These are phyloP conservation scores for Amphipyra tragopoginis DNA, from an alignment of 2,888 invertebrate species.

Conservation along the genomic window DNA sequence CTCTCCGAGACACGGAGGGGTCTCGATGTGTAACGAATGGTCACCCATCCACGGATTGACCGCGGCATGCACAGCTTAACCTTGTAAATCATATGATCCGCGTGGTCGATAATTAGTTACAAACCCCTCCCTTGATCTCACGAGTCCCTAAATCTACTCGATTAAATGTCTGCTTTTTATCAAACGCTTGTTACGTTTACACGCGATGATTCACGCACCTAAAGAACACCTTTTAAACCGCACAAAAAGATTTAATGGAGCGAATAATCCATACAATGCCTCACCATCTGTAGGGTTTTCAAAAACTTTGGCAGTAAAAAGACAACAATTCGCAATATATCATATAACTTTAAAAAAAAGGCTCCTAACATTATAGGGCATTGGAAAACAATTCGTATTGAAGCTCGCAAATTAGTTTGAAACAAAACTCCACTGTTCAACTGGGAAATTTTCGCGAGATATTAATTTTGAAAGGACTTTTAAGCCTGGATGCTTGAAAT, in stretches of 20 bases:
- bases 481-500: slow-evolving; percentile 46
- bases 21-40: too few relatives aligned
- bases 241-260: slow-evolving; percentile 29
- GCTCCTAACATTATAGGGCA: slow-evolving; percentile 35
- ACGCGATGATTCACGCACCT: slow-evolving; percentile 30
- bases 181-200: slow-evolving; percentile 24
- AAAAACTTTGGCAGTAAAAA: slow-evolving; percentile 37
- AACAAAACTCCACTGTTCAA: slow-evolving; percentile 53
- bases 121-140: too few relatives aligned
- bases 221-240: slow-evolving; percentile 12
- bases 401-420: slow-evolving; percentile 60
- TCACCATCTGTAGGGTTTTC: slow-evolving; percentile 8
- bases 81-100: too few relatives aligned
- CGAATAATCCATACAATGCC: slow-evolving; percentile 13
- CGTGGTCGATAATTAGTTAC: too few relatives aligned
- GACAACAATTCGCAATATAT: slow-evolving; percentile 39
- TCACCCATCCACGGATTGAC: too few relatives aligned
- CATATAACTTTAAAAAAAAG: slow-evolving; percentile 47
- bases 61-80: too few relatives aligned
- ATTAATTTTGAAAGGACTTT: slow-evolving; percentile 56
- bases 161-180: slow-evolving; percentile 40
- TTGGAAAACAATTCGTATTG: slow-evolving; percentile 60
- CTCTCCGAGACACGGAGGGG: too few relatives aligned
- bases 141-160: slow-evolving; percentile 11
- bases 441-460: slow-evolving; percentile 46